Base-by-base conservation (phyloP, 2,797 vertebrate species). In the Bovichtus diacanthus region DNA sequence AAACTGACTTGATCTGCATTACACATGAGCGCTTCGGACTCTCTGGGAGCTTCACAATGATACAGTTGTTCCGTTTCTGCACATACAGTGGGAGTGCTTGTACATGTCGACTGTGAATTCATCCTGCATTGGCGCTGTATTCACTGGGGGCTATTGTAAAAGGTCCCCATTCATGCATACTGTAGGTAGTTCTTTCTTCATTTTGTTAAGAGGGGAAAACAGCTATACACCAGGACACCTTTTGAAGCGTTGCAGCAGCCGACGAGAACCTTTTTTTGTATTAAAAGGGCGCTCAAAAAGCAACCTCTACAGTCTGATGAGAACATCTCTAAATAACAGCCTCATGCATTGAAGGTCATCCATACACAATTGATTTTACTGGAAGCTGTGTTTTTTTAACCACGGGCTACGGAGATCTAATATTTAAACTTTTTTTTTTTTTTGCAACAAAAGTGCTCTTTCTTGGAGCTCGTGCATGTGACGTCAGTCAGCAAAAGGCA, bases 1-100 rank as follows among this genome's bases (percentile, higher is more conserved):
- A 79, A 78, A 81, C 82, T 0, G 51, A 84, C 71, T 84, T 65
- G 54, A 83, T 87, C 84, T 61, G 74, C 60, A 65, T 75, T 55
- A 75, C 70, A 80, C 68, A 84, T 82, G 64, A 72, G 61, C 29
- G 10, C 78, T 62, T 39, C 27, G n/a, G 77, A 80, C 79, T 76
- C 1, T 10, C 72, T 60, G 80, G 55, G 67, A 80, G 53, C 61
- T 36, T 69, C 65, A 64, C 79, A 84, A 60, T 56, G 60, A 83
- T 64, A 38, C 74, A 75, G 63, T 82, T 85, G 76, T 89, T 84
- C 72, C 19, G 54, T 41, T 68, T 75, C 62, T 41, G 69, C 62
- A 27, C 56, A 58, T 70, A 54, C 74, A 78, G 53, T 54, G 64
- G 50, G 69, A 84, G 68, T 74, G 69, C 73, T 82, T 54, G 65